Conservation (phyloP, 1,140 invertebrate species). For the Zeugodacus cucurbitae region DNA sequence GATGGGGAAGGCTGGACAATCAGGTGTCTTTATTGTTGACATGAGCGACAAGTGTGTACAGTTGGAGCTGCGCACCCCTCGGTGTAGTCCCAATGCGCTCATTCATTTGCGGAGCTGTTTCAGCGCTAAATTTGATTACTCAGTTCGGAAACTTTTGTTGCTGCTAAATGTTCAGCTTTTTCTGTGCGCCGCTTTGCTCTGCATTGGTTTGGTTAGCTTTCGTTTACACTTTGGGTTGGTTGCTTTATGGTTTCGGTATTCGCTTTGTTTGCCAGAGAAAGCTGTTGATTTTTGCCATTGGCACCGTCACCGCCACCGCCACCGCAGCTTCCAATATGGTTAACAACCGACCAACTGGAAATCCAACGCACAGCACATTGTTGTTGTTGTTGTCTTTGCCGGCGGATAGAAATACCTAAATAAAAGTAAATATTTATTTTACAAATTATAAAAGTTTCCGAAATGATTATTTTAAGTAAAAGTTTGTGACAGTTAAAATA, state of each 20-base stretch:
- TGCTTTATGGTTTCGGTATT: slow-evolving; percentile 9
- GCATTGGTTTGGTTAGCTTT: not conserved
- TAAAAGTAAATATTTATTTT: slow-evolving; percentile 35
- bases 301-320: not conserved
- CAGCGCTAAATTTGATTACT: slow-evolving; percentile 17
- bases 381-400: not conserved
- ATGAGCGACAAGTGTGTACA: not conserved
- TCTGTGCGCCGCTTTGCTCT: not conserved
- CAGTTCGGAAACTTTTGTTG: not conserved
- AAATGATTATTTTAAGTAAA: slow-evolving; percentile 25
- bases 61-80: not conserved
- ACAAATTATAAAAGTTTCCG: slow-evolving; percentile 18
- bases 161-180: not conserved
- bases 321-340: not conserved
- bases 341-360: not conserved
- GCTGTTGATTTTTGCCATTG: slow-evolving; percentile 29
- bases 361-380: not conserved
- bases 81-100: not conserved
- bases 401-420: not conserved
- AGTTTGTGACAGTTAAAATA: slow-evolving; percentile 21
- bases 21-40: not conserved
- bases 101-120: not conserved
- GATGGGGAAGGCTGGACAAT: not conserved
- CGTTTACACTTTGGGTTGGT: not conserved
- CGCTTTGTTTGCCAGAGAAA: not conserved